Base-by-base conservation (phyloP, 1,140 invertebrate species). In the Pinna nobilis region DNA sequence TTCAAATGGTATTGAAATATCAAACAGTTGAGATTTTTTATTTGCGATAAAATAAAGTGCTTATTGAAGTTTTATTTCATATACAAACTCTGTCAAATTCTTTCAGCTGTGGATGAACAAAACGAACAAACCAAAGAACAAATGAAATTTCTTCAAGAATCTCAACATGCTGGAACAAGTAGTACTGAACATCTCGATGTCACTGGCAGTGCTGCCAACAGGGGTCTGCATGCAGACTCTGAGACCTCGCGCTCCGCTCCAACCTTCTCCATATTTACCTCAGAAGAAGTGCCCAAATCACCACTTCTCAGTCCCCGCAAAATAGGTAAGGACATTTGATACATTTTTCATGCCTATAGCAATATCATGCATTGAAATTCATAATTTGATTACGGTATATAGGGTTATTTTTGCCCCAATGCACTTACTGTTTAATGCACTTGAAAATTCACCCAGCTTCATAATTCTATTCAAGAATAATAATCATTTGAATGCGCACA, bases 31-130 rank as follows among this genome's bases (percentile, higher is more conserved):
- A n/a, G n/a, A n/a, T n/a, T n/a, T n/a, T n/a, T n/a, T n/a, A n/a
- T n/a, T n/a, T n/a, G n/a, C n/a, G n/a, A n/a, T n/a, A n/a, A n/a
- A n/a, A n/a, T n/a, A n/a, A n/a, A n/a, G n/a, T n/a, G n/a, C n/a
- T n/a, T n/a, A n/a, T n/a, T n/a, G n/a, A n/a, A n/a, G n/a, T n/a
- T n/a, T n/a, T n/a, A n/a, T n/a, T 70, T 51, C 18, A 28, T n/a
- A n/a, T n/a, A n/a, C n/a, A n/a, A n/a, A 39, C 65, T 67, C 55
- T n/a, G n/a, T n/a, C n/a, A n/a, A n/a, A n/a, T 35, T 57, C 18
- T 79, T 76, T 11, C 64, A 90, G 90, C 89, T 77, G 89, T 90
- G 20, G 90, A 90, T 84, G 90, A 90, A 78, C 90, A 90, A 77
- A 90, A 90, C 82, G 88, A 86, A 11, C 88, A 90, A 78, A 90